These are phyloP conservation scores for Ceratotherium simum DNA, from an alignment of 2,113 vertebrate genomes.

Conservation along the genomic window DNA sequence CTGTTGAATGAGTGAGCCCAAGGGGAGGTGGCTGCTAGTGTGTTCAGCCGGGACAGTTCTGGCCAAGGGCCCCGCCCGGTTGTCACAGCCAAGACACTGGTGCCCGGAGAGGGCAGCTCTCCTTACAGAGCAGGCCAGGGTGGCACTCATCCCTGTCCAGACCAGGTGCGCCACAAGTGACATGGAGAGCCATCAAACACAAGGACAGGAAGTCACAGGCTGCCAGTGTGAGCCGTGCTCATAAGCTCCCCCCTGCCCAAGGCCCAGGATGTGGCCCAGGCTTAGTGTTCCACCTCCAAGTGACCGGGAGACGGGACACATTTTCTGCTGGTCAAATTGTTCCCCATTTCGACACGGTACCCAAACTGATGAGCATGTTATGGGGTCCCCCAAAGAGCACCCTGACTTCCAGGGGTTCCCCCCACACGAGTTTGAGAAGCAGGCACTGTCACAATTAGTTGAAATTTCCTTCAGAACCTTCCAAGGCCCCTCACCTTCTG, in stretches of 20 bases:
- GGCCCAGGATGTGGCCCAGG: rapidly evolving
- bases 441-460: rapidly evolving
- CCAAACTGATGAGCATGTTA: neutral
- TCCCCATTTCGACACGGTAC: neutral
- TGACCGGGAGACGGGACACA: rapidly evolving
- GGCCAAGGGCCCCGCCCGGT: neutral
- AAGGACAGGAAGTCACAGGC: neutral
- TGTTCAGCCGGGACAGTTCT: neutral
- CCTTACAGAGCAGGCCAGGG: constrained; percentile 65
- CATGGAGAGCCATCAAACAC: neutral
- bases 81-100: constrained; percentile 40
- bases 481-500: rapidly evolving
- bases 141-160: neutral
- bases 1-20: too few relatives aligned
- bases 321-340: neutral
- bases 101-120: constrained; percentile 39
- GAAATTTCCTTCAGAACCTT: neutral
- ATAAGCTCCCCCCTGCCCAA: rapidly evolving
- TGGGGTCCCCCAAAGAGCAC: neutral
- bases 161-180: neutral
- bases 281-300: neutral
- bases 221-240: rapidly evolving
- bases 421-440: rapidly evolving
- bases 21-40: neutral
- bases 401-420: neutral